Evolutionary conservation across 2,113 vertebrate species (phyloP).

Genomic region (Apteryx mantelli): DNA sequence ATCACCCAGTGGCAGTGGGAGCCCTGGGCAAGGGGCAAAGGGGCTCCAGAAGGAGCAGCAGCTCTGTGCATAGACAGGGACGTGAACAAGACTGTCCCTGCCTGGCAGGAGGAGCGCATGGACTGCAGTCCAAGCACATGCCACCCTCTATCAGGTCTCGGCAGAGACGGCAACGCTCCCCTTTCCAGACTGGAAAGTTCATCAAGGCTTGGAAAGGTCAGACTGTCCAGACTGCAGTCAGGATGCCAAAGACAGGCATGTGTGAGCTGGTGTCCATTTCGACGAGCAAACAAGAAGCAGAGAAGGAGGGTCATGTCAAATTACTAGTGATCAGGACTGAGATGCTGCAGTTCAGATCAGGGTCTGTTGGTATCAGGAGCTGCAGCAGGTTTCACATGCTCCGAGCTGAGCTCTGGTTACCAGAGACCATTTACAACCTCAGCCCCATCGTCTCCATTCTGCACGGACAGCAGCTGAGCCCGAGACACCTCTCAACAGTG

Average conservation of each 20-base stretch:
- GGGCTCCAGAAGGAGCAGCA: background rate
- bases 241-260: background rate
- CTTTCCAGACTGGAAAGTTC: background rate
- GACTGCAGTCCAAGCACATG: no score
- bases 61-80: background rate
- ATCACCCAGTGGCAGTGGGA: background rate
- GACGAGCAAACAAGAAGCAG: background rate
- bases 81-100: no score
- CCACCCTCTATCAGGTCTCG: background rate
- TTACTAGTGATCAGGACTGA: background rate
- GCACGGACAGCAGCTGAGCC: background rate
- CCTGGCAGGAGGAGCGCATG: background rate
- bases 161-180: background rate
- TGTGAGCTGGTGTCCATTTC: background rate
- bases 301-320: background rate
- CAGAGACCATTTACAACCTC: background rate
- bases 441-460: fast-evolving
- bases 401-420: background rate
- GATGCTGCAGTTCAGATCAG: background rate
- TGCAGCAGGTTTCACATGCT: background rate
- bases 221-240: background rate
- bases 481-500: background rate
- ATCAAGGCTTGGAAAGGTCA: background rate
- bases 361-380: background rate
- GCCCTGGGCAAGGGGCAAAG: background rate